These are phyloP conservation scores for Myrmecophaga tridactyla DNA, from an alignment of 2,113 vertebrate genomes.

Conservation along the genomic window DNA sequence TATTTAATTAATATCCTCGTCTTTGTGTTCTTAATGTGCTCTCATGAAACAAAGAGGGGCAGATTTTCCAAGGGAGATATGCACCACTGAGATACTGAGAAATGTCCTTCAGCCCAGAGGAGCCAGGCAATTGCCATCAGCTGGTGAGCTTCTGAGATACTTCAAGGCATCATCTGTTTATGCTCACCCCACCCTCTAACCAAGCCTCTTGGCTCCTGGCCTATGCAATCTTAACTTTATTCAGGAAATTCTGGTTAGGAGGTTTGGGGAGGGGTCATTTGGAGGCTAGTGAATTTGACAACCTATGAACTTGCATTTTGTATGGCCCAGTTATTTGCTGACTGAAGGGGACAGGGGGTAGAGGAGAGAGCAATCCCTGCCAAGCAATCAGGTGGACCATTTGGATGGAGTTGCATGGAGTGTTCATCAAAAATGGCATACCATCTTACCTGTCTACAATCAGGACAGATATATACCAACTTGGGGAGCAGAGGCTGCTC, in stretches of 20 bases:
- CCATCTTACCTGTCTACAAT: neutral
- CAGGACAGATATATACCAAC: neutral
- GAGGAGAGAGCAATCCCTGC: neutral
- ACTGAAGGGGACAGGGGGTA: neutral
- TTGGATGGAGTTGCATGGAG: neutral
- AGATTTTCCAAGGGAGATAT: neutral
- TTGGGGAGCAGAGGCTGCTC: neutral
- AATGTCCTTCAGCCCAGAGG: neutral
- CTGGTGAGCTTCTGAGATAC: neutral
- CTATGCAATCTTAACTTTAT: neutral
- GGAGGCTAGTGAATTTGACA: slow-evolving; percentile 13
- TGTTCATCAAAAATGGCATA: neutral
- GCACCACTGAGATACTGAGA: neutral
- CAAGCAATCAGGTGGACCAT: neutral
- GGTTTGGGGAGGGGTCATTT: neutral
- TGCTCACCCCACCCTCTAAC: neutral
- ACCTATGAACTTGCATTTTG: neutral
- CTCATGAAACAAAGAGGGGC: neutral
- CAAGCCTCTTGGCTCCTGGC: neutral
- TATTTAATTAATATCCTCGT: neutral
- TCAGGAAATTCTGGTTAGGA: slow-evolving; percentile 57
- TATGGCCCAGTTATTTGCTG: neutral
- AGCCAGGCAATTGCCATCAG: neutral
- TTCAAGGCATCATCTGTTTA: neutral
- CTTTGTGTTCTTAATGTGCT: no score